These are phyloP conservation scores for Perca schrenkii DNA, from an alignment of 2,113 vertebrate species.

Conservation along the genomic window DNA sequence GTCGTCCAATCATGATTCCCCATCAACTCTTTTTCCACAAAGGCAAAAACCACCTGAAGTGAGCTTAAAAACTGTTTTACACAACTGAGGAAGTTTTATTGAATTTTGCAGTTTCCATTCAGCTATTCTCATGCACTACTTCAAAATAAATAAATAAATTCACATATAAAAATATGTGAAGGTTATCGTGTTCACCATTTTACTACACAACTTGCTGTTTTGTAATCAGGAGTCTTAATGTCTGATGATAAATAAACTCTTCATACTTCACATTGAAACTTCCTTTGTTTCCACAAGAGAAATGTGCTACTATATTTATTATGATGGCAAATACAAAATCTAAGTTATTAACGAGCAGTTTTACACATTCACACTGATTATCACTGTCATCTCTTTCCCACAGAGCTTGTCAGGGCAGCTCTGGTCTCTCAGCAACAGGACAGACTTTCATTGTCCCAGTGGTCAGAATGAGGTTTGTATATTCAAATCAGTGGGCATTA, in stretches of 20 bases:
- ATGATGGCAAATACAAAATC: constrained; percentile 3
- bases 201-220: too few relatives aligned
- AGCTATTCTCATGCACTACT: too few relatives aligned
- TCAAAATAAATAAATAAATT: too few relatives aligned
- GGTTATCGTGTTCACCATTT: too few relatives aligned
- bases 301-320: background rate
- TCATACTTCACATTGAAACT: background rate
- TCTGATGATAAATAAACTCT: background rate
- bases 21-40: too few relatives aligned
- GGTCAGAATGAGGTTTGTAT: constrained; percentile 10
- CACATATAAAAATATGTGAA: too few relatives aligned
- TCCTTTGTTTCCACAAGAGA: background rate
- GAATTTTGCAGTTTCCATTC: too few relatives aligned
- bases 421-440: background rate
- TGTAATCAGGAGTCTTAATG: too few relatives aligned
- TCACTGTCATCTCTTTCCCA: background rate
- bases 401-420: background rate
- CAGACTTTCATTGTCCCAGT: constrained; percentile 27
- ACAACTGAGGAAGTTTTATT: too few relatives aligned
- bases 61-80: too few relatives aligned
- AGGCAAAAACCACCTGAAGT: too few relatives aligned
- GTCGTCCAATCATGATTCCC: too few relatives aligned
- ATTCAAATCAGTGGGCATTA: constrained; percentile 16
- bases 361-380: background rate
- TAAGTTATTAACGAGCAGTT: background rate